A percentile compares a stretch with the other conserved stretches of the same genome.
phyloP scores from a whole-genome alignment of 2,113 vertebrate species.

The Echinops telfairi region DNA sequence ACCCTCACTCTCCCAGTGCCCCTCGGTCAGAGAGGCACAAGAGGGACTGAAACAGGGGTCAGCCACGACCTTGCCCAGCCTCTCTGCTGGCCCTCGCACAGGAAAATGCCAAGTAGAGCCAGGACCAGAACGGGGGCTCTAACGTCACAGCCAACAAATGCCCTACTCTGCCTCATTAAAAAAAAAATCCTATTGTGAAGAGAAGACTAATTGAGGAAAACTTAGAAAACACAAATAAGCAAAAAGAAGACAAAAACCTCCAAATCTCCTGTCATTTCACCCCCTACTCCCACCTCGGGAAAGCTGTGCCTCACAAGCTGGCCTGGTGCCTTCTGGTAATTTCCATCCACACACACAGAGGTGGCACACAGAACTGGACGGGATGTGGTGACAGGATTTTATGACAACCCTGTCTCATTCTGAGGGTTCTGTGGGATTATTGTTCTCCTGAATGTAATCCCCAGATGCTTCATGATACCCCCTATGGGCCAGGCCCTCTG shows the following conservation, averaged over 20 bases:
- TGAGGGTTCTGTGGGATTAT: neutral
- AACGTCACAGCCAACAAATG: neutral
- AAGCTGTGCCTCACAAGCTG: neutral
- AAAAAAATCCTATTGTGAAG: neutral
- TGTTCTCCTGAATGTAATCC: neutral
- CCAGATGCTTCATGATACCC: neutral
- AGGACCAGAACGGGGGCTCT: neutral
- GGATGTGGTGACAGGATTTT: neutral
- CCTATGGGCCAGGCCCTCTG: neutral
- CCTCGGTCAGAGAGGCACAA: neutral
- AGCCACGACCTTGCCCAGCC: neutral
- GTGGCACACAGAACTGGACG: neutral
- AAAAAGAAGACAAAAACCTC: neutral
- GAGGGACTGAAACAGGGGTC: neutral
- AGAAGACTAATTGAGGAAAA: neutral
- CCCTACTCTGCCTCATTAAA: neutral
- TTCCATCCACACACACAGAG: accelerated
- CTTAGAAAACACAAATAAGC: neutral
- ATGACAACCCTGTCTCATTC: neutral
- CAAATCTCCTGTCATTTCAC: neutral
- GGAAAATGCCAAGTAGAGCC: neutral
- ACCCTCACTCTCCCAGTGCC: neutral
- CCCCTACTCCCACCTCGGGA: neutral
- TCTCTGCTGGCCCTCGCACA: neutral
- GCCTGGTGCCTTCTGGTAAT: neutral